These are phyloP conservation scores for Drosophila azteca DNA, from an alignment of 1,140 invertebrate species.

Conservation along the genomic window DNA sequence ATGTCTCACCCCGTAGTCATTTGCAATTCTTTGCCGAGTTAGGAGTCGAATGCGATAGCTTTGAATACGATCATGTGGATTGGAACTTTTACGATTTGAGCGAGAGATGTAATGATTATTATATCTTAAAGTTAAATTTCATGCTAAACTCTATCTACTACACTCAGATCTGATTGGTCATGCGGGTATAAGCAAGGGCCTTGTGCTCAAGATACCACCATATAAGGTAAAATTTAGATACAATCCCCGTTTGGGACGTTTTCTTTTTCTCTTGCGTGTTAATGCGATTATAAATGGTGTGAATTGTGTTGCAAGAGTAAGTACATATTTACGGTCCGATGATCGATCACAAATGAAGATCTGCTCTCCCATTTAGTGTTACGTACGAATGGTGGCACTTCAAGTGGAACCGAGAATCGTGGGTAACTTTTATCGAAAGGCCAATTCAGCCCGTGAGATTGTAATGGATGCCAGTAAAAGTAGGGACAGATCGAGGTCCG, in stretches of 20 bases:
- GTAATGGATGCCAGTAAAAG: too few species aligned
- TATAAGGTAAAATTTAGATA: neutral
- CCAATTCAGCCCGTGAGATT: too few species aligned
- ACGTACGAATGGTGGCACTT: too few species aligned
- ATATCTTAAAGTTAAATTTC: neutral
- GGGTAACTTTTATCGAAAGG: too few species aligned
- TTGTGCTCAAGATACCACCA: constrained; percentile 13
- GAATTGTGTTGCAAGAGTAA: constrained; percentile 31
- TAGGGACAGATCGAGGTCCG: too few species aligned
- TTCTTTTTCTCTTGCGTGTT: constrained; percentile 9
- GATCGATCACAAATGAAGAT: neutral
- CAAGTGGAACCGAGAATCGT: too few species aligned
- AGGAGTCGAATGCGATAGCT: neutral
- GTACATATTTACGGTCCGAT: neutral
- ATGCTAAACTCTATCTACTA: neutral
- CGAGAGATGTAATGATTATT: constrained; percentile 22
- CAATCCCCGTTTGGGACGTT: neutral
- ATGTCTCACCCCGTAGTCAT: neutral
- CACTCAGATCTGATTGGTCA: constrained; percentile 10
- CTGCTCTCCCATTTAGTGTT: neutral
- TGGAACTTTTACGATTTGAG: constrained; percentile 34
- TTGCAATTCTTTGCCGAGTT: constrained; percentile 13
- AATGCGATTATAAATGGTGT: constrained; percentile 1
- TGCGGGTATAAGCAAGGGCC: neutral
- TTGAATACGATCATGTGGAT: neutral